Base-by-base conservation (phyloP, 2,888 invertebrate species). In the Drosophila tripunctata region DNA sequence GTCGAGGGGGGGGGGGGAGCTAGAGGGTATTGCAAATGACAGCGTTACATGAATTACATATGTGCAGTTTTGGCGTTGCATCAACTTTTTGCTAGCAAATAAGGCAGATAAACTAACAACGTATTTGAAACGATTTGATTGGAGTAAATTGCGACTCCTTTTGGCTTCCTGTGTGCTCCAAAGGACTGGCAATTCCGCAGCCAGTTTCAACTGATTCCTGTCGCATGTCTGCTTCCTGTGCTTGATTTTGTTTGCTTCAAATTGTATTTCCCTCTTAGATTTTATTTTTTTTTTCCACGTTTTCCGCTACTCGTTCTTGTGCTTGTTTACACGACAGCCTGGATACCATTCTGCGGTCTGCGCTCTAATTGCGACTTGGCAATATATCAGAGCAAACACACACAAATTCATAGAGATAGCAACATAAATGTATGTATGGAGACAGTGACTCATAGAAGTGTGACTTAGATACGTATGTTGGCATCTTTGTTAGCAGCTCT, bases 351-450 rank as follows among this genome's bases (percentile, higher is more conserved):
- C 65, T 81, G 84, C 78, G 87, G 85, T 84, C 78, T 78, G 45
- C 41, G 75, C 85, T 78, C 87, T 84, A 81, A 81, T 81, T 81
- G 81, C 83, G 50, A 76, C 71, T 67, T 71, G 78, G 72, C 86
- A 63, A 79, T 82, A 82, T 85, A 85, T 85, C 72, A 75, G 47
- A 12, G 15, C 38, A 19, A 15, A 38, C 31, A 31, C 45, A 56
- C 8, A 38, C n/a, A 38, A 21, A 21, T 30, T 2, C 7, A 61
- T 7, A 51, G 19, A 22, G 38, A n/a, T 6, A 14, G 24, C 5
- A 4, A 40, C 41, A 21, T 14, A 19, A 2, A 40, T 14, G 8
- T 40, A 21, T 12, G 6, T 22, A 4, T 31, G 31, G 8, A 57
- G 15, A 21, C 41, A 41, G 21, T 35, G 35, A 57, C 27, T 67